phyloP scores from a whole-genome alignment of 2,888 invertebrate species.

The Drosophila nigritarsus region DNA sequence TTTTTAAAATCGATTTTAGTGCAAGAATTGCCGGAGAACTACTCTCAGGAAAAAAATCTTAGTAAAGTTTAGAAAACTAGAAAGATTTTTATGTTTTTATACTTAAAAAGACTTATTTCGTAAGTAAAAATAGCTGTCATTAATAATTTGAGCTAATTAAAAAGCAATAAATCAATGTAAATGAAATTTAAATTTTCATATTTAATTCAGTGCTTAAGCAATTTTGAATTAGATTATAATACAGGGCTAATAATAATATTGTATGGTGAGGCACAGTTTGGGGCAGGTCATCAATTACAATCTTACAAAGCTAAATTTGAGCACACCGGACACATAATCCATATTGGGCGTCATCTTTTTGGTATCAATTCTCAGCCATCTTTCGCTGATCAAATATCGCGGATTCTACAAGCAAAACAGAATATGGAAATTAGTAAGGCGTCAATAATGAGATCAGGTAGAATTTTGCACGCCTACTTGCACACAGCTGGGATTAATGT shows the following conservation, averaged over 20 bases:
- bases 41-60: no score
- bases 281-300: constrained; percentile 17
- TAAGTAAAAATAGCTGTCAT: not conserved
- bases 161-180: not conserved
- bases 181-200: not conserved
- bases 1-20: not conserved
- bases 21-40: not conserved
- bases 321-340: constrained; percentile 63
- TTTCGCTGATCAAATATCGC: constrained; percentile 54
- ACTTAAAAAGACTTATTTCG: no score
- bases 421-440: not conserved
- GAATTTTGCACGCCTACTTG: constrained; percentile 13
- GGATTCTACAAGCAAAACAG: constrained; percentile 45
- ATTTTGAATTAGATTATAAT: constrained; percentile 20
- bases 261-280: constrained; percentile 30
- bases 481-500: constrained; percentile 52
- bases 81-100: not conserved
- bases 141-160: not conserved
- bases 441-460: not conserved
- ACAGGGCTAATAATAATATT: not conserved
- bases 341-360: constrained; percentile 47
- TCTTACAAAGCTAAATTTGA: constrained; percentile 72
- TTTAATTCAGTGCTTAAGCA: constrained; percentile 20
- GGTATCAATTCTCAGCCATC: constrained; percentile 62
- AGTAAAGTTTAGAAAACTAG: not conserved